Percentiles rank a stretch among this genome's conserved stretches.
phyloP scores from a whole-genome alignment of 2,113 vertebrate genomes.

The Colossoma macropomum region DNA sequence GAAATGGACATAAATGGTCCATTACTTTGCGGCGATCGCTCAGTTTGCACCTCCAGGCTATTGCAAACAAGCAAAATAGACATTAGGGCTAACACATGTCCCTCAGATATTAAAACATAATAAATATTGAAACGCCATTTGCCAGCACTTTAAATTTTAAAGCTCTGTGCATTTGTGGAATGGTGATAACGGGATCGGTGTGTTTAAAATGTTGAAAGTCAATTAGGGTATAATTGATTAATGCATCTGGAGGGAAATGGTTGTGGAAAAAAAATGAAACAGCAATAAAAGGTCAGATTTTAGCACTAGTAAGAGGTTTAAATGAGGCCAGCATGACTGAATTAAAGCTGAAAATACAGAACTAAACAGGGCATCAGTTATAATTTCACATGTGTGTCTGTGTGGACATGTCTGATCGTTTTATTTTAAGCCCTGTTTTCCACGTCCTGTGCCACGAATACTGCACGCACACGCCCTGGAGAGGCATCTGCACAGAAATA shows the following conservation, averaged over 20 bases:
- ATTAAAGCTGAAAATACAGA: not conserved
- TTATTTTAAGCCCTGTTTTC: not conserved
- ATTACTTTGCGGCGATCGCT: not conserved
- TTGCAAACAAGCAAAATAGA: not conserved
- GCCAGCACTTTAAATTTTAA: not conserved
- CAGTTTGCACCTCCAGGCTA: not conserved
- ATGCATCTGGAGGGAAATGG: slow-evolving; percentile 32
- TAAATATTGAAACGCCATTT: slow-evolving; percentile 9
- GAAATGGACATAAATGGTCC: not conserved
- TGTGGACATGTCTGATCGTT: too few relatives aligned
- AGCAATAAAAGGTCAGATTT: slow-evolving; percentile 2
- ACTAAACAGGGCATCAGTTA: not conserved
- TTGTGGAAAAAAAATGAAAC: not conserved
- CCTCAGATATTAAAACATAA: not conserved
- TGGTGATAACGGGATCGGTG: not conserved
- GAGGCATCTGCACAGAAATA: not conserved
- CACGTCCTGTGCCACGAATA: not conserved
- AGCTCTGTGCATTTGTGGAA: not conserved
- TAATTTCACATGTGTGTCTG: not conserved
- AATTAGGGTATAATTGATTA: slow-evolving; percentile 29
- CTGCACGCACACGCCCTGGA: not conserved
- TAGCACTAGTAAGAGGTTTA: not conserved
- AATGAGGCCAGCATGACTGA: not conserved
- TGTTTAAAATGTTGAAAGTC: not conserved
- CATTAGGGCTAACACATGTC: not conserved